Evolutionary conservation across 1,140 invertebrate genomes (phyloP), one percentile per base, ranked within the genome.

Genomic region (Drosophila bifasciata): DNA sequence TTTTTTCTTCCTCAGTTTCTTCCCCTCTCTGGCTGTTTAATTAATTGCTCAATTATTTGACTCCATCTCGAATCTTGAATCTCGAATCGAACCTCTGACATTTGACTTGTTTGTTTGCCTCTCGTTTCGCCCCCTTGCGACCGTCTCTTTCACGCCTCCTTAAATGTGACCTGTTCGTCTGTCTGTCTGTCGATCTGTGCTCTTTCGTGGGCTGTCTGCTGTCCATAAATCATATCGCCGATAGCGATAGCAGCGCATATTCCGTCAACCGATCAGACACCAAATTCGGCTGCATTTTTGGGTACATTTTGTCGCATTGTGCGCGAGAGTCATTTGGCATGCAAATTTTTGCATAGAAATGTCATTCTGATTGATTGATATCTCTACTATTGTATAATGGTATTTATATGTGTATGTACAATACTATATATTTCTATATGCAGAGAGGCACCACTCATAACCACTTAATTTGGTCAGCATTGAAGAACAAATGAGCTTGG

Each of bases 31-130:
- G 43, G 78, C 67, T 68, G 64, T 52, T 86, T 88, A 88, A 86
- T 86, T 86, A 86, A 86, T 86, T 86, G 83, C 83, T 86, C 83
- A 86, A 86, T 86, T 86, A 86, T 86, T 86, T 88, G 74, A 8
- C 66, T 79, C 39, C 52, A 66, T 51, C 32, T 36, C 11, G 32
- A 4, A 13, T 36, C 74, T n/a, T n/a, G 43, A 52, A 66, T 51
- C 32, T 36, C 11, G 32, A 4, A 13, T 36, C 74, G 69, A 75
- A 88, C 83, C 78, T 88, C 83, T 86, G 83, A 88, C 83, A 86
- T 86, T 88, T 86, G 83, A 86, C 66, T 86, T 70, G 69, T 64
- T 53, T 56, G 48, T 51, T 23, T 60, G 41, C 28, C 39, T 32
- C 36, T 59, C 64, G 43, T 50, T 51, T 23, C 48, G 45, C 40